Percentiles rank a stretch among this genome's conserved stretches.
These are phyloP conservation scores for Melinopterus prodromus DNA, from an alignment of 2,888 invertebrate genomes.

Conservation along the genomic window DNA sequence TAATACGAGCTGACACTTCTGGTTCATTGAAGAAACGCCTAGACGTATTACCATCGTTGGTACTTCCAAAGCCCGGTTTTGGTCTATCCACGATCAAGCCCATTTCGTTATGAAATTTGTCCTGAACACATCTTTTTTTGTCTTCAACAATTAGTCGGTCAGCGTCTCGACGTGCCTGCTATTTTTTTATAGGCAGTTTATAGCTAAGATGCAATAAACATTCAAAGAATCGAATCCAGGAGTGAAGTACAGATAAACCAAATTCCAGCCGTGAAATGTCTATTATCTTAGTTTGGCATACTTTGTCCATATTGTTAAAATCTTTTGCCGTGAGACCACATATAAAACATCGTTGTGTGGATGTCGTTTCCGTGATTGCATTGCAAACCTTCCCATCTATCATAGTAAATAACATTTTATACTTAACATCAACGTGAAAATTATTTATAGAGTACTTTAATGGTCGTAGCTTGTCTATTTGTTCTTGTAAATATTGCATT, in stretches of 20 bases:
- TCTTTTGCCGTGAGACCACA: conserved; percentile 35
- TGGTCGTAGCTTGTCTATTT: too few species aligned
- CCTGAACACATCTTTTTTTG: conserved; percentile 35
- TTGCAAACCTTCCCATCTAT: conserved; percentile 49
- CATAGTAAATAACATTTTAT: conserved; percentile 47
- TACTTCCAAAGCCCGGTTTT: conserved; percentile 44
- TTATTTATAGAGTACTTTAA: too few species aligned
- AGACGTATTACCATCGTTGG: conserved; percentile 46
- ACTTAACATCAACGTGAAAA: conserved; percentile 18
- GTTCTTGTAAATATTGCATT: too few species aligned
- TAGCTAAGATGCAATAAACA: conserved; percentile 50
- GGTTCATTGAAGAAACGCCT: conserved; percentile 45
- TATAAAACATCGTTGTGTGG: conserved; percentile 40
- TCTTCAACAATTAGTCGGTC: conserved; percentile 31
- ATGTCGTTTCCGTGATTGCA: conserved; percentile 39
- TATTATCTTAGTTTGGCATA: conserved; percentile 31
- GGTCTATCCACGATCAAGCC: conserved; percentile 44
- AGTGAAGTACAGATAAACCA: conserved; percentile 49
- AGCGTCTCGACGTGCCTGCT: conserved; percentile 48
- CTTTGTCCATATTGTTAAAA: conserved; percentile 40
- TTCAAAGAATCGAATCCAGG: conserved; percentile 51
- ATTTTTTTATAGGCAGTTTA: conserved; percentile 48
- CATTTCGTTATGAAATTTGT: conserved; percentile 29
- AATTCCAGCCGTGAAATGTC: conserved; percentile 38
- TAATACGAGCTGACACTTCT: conserved; percentile 44